Evolutionary conservation across 2,888 invertebrate species (phyloP).

Genomic region (Onthophagus sagittarius): DNA sequence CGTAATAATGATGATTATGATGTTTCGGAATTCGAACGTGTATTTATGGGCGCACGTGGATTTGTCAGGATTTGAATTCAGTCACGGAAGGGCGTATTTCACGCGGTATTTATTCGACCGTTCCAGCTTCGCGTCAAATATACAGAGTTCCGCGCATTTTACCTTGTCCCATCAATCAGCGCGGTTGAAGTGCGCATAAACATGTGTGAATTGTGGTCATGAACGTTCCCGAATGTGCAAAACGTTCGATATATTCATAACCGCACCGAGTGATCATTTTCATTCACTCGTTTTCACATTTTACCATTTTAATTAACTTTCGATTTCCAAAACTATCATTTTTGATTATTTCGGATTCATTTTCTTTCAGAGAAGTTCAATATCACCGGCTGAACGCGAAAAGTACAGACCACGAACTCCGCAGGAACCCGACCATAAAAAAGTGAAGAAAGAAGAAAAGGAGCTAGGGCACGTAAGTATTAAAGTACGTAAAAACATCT

Average conservation of each 20-base stretch:
- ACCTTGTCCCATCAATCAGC: neutral
- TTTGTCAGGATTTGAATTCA: neutral
- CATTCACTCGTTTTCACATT: too few relatives aligned
- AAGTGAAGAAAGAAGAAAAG: constrained; percentile 82
- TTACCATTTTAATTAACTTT: neutral
- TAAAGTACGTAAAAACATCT: constrained; percentile 39
- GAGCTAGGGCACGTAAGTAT: constrained; percentile 73
- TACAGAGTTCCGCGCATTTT: neutral
- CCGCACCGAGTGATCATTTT: too few relatives aligned
- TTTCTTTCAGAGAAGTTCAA: constrained; percentile 67
- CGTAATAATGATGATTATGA: too few relatives aligned
- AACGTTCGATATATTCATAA: neutral
- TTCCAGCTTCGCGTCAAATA: neutral
- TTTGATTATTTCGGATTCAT: constrained; percentile 18
- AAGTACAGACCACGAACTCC: constrained; percentile 81
- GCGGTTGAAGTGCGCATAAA: neutral
- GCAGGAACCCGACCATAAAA: constrained; percentile 67
- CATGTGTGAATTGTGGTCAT: neutral
- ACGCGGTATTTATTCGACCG: neutral
- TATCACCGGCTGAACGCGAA: constrained; percentile 77
- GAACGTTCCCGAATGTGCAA: neutral
- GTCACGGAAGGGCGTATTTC: neutral
- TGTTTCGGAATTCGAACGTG: neutral
- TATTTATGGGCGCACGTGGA: neutral
- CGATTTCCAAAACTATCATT: neutral